A percentile compares a stretch with the other conserved stretches of the same genome.
Conservation (phyloP, 2,113 vertebrate genomes). For the Electrona antarctica region DNA sequence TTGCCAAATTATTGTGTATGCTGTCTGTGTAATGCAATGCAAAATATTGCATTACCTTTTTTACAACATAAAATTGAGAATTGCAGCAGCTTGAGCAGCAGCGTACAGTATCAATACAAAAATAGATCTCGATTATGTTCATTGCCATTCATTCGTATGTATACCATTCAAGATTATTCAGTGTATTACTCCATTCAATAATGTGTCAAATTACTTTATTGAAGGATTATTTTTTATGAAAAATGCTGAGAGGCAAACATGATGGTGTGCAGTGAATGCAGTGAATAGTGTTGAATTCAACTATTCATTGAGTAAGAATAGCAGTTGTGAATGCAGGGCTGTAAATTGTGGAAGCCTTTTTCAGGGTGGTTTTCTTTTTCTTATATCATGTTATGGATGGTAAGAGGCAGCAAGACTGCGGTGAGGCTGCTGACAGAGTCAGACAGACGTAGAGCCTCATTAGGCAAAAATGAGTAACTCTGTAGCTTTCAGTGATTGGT, state of each 20-base stretch:
- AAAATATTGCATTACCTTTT: too few relatives aligned
- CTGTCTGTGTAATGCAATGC: too few relatives aligned
- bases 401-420: background rate
- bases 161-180: too few relatives aligned
- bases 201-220: conserved; percentile 3
- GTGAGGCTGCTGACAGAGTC: conserved; percentile 6
- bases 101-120: too few relatives aligned
- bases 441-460: conserved; percentile 1
- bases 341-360: conserved; percentile 14
- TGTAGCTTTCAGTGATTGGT: background rate
- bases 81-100: too few relatives aligned
- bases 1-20: too few relatives aligned
- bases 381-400: background rate
- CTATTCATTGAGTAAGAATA: conserved; percentile 24
- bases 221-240: background rate
- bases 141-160: too few relatives aligned
- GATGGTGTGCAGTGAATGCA: too few relatives aligned
- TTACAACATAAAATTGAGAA: too few relatives aligned
- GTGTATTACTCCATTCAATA: conserved; percentile 21
- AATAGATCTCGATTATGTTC: too few relatives aligned
- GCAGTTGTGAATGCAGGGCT: conserved; percentile 15
- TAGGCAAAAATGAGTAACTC: conserved; percentile 7
- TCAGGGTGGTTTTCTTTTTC: background rate
- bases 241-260: conserved; percentile 37
- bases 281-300: conserved; percentile 7